Evolutionary conservation across 2,113 vertebrate species (phyloP), one percentile per base, ranked within the genome.

Genomic region (Lates calcarifer): DNA sequence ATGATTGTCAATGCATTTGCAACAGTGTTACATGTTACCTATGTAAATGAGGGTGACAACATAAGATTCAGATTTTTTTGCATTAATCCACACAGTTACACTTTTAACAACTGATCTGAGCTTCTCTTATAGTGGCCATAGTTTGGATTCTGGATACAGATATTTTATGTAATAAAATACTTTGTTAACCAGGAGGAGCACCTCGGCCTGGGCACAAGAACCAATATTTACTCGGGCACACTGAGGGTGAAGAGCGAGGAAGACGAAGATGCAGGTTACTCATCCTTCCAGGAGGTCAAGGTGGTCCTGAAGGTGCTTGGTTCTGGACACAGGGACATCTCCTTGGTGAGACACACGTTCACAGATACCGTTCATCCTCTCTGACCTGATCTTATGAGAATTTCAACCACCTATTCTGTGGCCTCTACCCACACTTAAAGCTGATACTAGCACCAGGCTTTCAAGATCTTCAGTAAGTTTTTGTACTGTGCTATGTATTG

Each of bases 301-400:
- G 98, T 99, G 66, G 97, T 99, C 65, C 96, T 99, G 78, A 99
- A 99, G 92, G 97, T 99, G 49, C 89, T 99, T 85, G 97, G 97
- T 75, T 96, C 97, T 81, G 96, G 96, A 93, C 98, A 99, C 94
- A 96, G 97, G 84, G 97, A 99, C 87, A 98, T 98, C 60, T 99
- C 98, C 81, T 87, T 99, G 97, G 98, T 95, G 92, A 96, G 97
- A 80, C 5, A 14, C 43, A 5, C 1, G 7, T 8, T 41, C n/a
- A 45, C 17, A 37, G 24, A 66, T 57, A 4, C 29, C 20, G 6
- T 33, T 29, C 41, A 31, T 47, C 24, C 1, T 24, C 37, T 6
- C 28, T 22, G 22, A 35, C 2, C 39, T 56, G 14, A 31, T 62
- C 3, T 24, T 13, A 35, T 26, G 56, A 41, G 1, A 24, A 63